phyloP scores from a whole-genome alignment of 2,888 invertebrate genomes.

The Trissonchulus latispiculum region DNA sequence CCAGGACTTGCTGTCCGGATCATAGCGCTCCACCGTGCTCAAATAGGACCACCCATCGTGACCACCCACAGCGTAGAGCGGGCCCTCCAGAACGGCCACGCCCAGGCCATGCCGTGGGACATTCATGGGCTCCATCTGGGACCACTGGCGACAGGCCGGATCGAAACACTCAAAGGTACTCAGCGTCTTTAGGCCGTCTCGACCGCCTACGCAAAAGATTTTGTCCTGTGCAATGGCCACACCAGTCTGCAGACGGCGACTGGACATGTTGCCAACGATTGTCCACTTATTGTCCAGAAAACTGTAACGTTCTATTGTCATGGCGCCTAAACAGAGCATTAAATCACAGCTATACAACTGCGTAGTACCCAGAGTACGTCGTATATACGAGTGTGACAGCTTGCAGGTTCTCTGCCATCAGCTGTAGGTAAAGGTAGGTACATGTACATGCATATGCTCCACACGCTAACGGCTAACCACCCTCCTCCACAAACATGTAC shows the following conservation, averaged over 20 bases:
- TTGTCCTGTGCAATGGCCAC: constrained; percentile 63
- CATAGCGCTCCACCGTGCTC: constrained; percentile 85
- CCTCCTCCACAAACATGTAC: too few relatives aligned
- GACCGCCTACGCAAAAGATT: constrained; percentile 74
- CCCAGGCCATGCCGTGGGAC: constrained; percentile 61
- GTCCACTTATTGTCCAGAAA: constrained; percentile 66
- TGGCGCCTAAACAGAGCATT: constrained; percentile 63
- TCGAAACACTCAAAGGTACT: constrained; percentile 46
- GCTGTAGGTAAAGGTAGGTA: too few relatives aligned
- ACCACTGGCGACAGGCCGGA: constrained; percentile 61
- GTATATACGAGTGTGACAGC: too few relatives aligned
- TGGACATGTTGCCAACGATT: constrained; percentile 61
- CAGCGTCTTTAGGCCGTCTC: constrained; percentile 83
- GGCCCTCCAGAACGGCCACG: constrained; percentile 62
- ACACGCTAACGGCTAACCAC: too few relatives aligned
- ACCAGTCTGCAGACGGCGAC: constrained; percentile 75
- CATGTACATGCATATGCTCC: too few relatives aligned
- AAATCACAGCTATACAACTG: too few relatives aligned
- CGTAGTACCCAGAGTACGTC: too few relatives aligned
- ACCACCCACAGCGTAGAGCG: constrained; percentile 85
- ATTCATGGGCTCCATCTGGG: constrained; percentile 70
- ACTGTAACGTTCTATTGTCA: constrained; percentile 79
- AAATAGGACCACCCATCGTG: constrained; percentile 92
- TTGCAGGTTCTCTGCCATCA: too few relatives aligned
- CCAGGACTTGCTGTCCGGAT: constrained; percentile 76